A percentile compares a stretch with the other conserved stretches of the same genome.
phyloP scores from a whole-genome alignment of 2,888 invertebrate genomes.

The Drosophila vallismaia region DNA sequence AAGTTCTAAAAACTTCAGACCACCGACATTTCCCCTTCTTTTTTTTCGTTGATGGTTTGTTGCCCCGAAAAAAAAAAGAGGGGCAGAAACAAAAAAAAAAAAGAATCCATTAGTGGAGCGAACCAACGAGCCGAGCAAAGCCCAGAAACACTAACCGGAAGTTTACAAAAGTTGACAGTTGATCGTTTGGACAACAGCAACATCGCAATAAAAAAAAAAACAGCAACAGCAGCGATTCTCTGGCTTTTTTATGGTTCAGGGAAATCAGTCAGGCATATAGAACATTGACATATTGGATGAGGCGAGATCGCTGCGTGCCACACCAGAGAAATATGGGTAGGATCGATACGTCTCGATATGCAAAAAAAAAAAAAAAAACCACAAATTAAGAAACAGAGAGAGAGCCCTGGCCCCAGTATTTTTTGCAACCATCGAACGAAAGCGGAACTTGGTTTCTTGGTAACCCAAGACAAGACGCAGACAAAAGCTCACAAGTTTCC shows the following conservation, averaged over 20 bases:
- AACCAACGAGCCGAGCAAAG: conserved; percentile 53
- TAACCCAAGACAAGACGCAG: conserved; percentile 28
- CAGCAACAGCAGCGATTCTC: conserved; percentile 26
- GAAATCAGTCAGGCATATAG: conserved; percentile 71
- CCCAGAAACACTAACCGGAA: conserved; percentile 61
- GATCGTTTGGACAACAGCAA: conserved; percentile 46
- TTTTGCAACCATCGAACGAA: conserved; percentile 43
- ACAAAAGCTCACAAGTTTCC: conserved; percentile 75
- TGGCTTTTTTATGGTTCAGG: conserved; percentile 43
- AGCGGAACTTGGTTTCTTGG: conserved; percentile 34
- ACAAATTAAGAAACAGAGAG: conserved; percentile 53
- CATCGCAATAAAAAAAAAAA: conserved; percentile 18
- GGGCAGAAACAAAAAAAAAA: conserved; percentile 48
- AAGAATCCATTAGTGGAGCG: conserved; percentile 65
- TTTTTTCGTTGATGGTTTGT: conserved; percentile 8
- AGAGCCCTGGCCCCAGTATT: background rate
- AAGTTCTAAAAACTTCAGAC: background rate
- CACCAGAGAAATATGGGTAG: conserved; percentile 23
- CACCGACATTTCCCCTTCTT: conserved; percentile 13
- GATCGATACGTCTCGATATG: conserved; percentile 61
- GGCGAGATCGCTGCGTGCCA: conserved; percentile 53
- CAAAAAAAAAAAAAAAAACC: too few species aligned
- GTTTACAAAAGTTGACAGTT: conserved; percentile 74
- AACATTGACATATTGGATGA: conserved; percentile 68
- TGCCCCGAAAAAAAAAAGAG: conserved; percentile 10